phyloP scores from a whole-genome alignment of 2,113 vertebrate genomes.

The Zosterops pallidus region DNA sequence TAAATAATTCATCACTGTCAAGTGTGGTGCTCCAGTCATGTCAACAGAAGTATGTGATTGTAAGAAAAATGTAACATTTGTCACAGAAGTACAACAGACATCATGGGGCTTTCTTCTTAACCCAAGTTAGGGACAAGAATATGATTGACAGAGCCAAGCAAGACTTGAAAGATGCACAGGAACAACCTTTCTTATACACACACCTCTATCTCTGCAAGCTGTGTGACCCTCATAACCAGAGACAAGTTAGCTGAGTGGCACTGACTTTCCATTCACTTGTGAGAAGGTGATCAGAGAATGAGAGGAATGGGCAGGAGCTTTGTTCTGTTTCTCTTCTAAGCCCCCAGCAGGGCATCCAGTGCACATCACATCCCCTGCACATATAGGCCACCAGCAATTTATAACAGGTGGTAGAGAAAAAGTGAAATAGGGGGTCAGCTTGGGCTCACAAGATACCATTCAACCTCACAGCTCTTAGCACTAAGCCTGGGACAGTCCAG shows the following conservation, averaged over 20 bases:
- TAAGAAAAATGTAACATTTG: slow-evolving; percentile 22
- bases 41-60: not conserved
- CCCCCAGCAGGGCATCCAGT: fast-evolving
- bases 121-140: not conserved
- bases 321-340: not conserved
- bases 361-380: fast-evolving
- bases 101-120: not conserved
- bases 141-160: not conserved
- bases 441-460: not conserved
- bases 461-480: not conserved
- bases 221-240: not conserved
- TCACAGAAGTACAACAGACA: not conserved
- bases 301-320: not conserved
- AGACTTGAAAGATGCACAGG: not conserved
- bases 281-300: not conserved
- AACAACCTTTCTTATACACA: not conserved
- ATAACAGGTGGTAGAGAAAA: not conserved
- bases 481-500: not conserved
- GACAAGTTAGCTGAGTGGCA: not conserved
- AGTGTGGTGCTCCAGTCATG: not conserved
- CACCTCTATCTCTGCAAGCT: fast-evolving
- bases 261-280: not conserved
- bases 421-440: not conserved
- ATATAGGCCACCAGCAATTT: not conserved
- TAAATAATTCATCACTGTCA: slow-evolving; percentile 39